Evolutionary conservation across 53 echinoderm and acorn worm genomes (phyloP).

Genomic region (Antedon mediterranea): DNA sequence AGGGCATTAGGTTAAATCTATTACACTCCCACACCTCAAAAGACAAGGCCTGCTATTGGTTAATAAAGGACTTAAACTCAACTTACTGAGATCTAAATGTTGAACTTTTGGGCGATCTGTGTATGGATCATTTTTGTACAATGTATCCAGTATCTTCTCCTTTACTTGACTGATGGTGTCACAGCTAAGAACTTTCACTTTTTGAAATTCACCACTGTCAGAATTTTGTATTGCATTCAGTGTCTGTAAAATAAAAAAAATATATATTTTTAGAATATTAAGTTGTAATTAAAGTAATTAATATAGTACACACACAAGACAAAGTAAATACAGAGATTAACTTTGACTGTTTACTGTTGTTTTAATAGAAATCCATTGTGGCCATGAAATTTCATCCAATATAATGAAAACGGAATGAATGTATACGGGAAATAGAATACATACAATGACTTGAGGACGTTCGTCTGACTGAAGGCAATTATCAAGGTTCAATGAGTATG

Average conservation of each 20-base stretch:
- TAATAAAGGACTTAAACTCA: not conserved
- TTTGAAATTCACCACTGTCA: not conserved
- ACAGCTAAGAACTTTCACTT: not conserved
- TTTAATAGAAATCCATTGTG: too few relatives aligned
- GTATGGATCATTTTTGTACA: not conserved
- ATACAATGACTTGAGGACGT: not conserved
- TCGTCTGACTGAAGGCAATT: not conserved
- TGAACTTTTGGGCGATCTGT: not conserved
- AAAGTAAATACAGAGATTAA: too few relatives aligned
- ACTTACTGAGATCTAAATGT: not conserved
- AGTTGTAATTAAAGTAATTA: too few relatives aligned
- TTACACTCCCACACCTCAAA: too few relatives aligned
- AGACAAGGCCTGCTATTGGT: too few relatives aligned
- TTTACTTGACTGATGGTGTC: not conserved
- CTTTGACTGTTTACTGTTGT: too few relatives aligned
- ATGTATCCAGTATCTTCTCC: not conserved
- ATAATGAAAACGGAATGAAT: too few relatives aligned
- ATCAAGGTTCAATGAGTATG: not conserved
- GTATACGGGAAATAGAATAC: too few relatives aligned
- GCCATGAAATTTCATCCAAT: too few relatives aligned
- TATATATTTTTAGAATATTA: too few relatives aligned
- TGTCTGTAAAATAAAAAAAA: not conserved
- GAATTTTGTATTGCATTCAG: not conserved
- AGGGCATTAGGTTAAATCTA: too few relatives aligned
- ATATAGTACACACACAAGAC: too few relatives aligned